Evolutionary conservation across 2,888 invertebrate genomes (phyloP), one percentile per base, ranked within the genome.

Genomic region (Hesperia comma): DNA sequence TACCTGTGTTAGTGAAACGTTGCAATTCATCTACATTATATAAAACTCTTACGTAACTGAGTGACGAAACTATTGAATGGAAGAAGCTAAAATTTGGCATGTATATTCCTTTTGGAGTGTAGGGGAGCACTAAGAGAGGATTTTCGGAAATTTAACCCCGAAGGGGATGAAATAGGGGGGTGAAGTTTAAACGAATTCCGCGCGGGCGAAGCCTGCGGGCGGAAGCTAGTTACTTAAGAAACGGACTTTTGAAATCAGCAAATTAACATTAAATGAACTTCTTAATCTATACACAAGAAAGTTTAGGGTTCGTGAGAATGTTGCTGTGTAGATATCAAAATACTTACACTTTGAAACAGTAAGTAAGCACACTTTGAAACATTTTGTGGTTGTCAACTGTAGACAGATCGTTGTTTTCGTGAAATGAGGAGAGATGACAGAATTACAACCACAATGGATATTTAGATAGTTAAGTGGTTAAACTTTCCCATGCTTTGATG

Each of bases 291-390:
- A 41, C 40, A 41, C 53, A 58, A 64, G 51, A 58, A 58, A 58
- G 58, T 64, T 41, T 19, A 58, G 15, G 58, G 56, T 49, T 37
- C 15, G 14, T n/a, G 37, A 41, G 46, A 58, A 64, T 19, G 58
- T 57, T 58, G 58, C 46, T 21, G 63, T 46, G 55, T 41, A 56
- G 64, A 64, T 64, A 64, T 58, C 64, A 53, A 64, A 64, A 58
- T 64, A 64, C 26, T 51, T 33, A 33, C 33, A 21, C 63, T 15
- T 64, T n/a, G n/a, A n/a, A n/a, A n/a, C n/a, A n/a, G n/a, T n/a
- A n/a, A n/a, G n/a, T n/a, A 64, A 63, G 64, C 58, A 64, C 57
- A 41, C 60, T 66, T 60, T 46, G 12, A 26, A 66, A 60, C 66
- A 60, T 66, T 43, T 60, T 32, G 66, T 43, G 66, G 66, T 60